Conservation (phyloP, 2,797 vertebrate genomes). For the Siniperca obscura region DNA sequence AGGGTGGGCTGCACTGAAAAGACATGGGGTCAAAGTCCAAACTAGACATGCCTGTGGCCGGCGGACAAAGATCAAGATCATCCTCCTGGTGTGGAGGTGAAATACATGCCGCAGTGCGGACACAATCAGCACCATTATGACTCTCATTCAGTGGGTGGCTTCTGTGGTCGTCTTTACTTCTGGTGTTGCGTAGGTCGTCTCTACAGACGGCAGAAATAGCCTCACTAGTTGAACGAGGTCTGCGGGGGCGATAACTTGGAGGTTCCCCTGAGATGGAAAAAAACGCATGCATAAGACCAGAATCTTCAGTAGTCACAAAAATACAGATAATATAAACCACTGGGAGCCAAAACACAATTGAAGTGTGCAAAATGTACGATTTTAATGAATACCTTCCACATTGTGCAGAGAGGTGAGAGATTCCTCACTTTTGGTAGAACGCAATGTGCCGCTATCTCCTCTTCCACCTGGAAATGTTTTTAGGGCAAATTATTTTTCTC, state of each 20-base stretch:
- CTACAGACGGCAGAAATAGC: conserved; percentile 89
- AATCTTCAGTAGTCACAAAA: not conserved
- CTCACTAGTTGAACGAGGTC: conserved; percentile 93
- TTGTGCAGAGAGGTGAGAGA: conserved; percentile 96
- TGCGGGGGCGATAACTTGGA: conserved; percentile 88
- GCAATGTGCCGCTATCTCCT: conserved; percentile 92
- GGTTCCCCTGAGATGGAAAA: conserved; percentile 85
- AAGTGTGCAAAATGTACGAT: not conserved
- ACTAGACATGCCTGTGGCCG: conserved; percentile 90
- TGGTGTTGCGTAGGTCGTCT: conserved; percentile 84
- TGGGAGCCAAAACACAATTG: not conserved
- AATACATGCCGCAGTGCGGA: conserved; percentile 64
- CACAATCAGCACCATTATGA: conserved; percentile 81
- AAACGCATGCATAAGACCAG: not conserved
- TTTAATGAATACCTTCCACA: conserved; percentile 87
- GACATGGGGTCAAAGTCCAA: conserved; percentile 98
- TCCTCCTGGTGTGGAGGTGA: conserved; percentile 84
- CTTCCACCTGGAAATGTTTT: conserved; percentile 87
- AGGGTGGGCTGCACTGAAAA: conserved; percentile 90
- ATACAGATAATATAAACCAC: not conserved
- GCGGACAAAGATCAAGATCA: conserved; percentile 88
- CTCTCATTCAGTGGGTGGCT: conserved; percentile 84
- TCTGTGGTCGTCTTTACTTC: conserved; percentile 87
- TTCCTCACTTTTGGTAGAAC: conserved; percentile 98
- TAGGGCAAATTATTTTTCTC: conserved; percentile 25